Evolutionary conservation across 2,113 vertebrate genomes (phyloP).

Genomic region (Mustelus asterias): DNA sequence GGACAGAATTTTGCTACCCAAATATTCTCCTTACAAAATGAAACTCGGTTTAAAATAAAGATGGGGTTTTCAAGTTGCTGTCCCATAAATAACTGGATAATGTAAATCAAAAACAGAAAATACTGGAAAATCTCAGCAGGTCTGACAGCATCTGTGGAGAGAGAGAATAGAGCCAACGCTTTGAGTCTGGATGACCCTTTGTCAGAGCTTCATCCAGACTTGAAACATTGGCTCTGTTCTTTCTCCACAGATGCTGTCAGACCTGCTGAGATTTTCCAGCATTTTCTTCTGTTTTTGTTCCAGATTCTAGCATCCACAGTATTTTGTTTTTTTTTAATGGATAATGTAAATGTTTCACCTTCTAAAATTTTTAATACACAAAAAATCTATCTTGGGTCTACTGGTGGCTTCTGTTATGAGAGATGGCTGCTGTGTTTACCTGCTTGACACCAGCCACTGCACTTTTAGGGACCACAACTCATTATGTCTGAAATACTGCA

Average conservation of each 20-base stretch:
- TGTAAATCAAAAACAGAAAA: no score
- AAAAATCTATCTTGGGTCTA: neutral
- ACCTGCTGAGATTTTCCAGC: no score
- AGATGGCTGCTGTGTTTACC: neutral
- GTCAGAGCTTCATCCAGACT: no score
- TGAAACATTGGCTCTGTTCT: no score
- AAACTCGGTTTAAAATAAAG: neutral
- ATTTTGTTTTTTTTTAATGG: no score
- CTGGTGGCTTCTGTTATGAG: neutral
- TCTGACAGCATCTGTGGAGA: no score
- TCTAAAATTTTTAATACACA: neutral
- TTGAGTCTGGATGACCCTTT: no score
- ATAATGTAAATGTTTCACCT: neutral
- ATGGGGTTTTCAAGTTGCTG: neutral
- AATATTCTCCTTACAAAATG: neutral
- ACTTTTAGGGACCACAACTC: neutral
- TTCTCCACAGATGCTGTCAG: no score
- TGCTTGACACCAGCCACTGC: neutral
- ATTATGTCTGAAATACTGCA: neutral
- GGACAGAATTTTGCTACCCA: neutral
- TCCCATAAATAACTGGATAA: neutral
- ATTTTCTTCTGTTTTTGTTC: no score
- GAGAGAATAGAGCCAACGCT: no score
- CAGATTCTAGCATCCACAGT: no score
- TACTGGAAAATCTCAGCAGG: no score